Base-by-base conservation (phyloP, 1,140 invertebrate genomes). In the Conus betulinus region DNA sequence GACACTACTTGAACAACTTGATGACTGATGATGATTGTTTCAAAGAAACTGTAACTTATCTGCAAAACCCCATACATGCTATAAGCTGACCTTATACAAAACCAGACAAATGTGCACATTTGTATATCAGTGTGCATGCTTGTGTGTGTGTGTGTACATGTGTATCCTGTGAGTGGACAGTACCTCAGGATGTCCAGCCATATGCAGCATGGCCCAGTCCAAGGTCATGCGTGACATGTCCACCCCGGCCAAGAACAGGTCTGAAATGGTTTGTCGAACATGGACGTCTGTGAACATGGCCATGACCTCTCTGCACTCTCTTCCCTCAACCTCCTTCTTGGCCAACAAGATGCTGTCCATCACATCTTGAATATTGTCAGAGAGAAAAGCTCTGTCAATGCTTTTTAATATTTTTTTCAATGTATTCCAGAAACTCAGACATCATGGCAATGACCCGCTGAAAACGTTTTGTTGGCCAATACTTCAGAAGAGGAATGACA, bases 261-360 rank as follows among this genome's bases (percentile, higher is more conserved):
- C 63, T 5, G 5, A 0, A 8, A 85, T 23, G 10, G 71, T 86
- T 5, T 71, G 84, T 17, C 63, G 10, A n/a, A 60, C 5, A 51
- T 55, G 71, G 7, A 3, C 51, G 71, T 86, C 51, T 20, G 85
- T 76, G 0, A 86, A 1, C 11, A 74, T 53, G 52, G 20, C 52
- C 52, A 83, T 81, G 79, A 53, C 79, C 79, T 53, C n/a, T n/a
- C 5, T 81, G 79, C 39, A 67, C 57, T 39, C 25, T 67, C 60
- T 51, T 71, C 60, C 13, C 51, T 25, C 57, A 63, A 60, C 84
- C 63, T n/a, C n/a, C 13, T 10, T 51, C 25, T 39, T 23, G 4
- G 84, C 84, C 57, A 85, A 55, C 27, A 85, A 25, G n/a, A 85
- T 71, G 84, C 84, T 85, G 57, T 71, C 84, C 63, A 27, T 85